phyloP scores from a whole-genome alignment of 2,797 vertebrate species.

The Danio jaintianensis region DNA sequence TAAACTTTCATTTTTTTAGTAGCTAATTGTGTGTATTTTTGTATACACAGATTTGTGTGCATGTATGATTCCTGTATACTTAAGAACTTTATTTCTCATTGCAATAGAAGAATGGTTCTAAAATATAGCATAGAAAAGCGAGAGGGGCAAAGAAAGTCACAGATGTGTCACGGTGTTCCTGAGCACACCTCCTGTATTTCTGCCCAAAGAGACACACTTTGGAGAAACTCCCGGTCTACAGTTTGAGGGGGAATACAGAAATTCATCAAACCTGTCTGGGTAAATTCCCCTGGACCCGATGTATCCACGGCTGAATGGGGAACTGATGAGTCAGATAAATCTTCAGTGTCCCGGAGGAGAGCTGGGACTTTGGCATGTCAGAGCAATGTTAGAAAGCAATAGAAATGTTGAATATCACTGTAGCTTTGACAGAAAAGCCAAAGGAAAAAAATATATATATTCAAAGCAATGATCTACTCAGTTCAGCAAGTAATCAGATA shows the following conservation, averaged over 20 bases:
- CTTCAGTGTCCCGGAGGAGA: conserved; percentile 51
- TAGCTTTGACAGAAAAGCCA: neutral
- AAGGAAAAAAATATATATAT: neutral
- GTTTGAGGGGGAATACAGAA: conserved; percentile 52
- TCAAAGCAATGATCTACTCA: neutral
- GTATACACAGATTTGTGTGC: too few species aligned
- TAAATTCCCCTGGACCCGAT: conserved; percentile 54
- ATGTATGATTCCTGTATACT: too few species aligned
- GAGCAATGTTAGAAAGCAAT: conserved; percentile 27
- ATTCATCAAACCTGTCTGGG: conserved; percentile 62
- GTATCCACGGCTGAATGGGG: conserved; percentile 41
- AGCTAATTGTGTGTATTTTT: too few species aligned
- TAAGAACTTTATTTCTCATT: too few species aligned
- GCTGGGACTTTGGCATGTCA: conserved; percentile 30
- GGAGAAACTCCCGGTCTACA: conserved; percentile 37
- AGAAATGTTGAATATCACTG: conserved; percentile 20
- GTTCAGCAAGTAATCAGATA: neutral
- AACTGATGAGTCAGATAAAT: conserved; percentile 64
- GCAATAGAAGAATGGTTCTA: neutral
- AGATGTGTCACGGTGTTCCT: conserved; percentile 17
- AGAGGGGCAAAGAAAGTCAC: conserved; percentile 29
- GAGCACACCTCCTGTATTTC: conserved; percentile 27
- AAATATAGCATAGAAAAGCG: neutral
- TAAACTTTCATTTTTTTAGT: too few species aligned
- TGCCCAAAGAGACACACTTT: conserved; percentile 22